Evolutionary conservation across 2,113 vertebrate species (phyloP), one percentile per base, ranked within the genome.

Genomic region (Pachyramphus minor): DNA sequence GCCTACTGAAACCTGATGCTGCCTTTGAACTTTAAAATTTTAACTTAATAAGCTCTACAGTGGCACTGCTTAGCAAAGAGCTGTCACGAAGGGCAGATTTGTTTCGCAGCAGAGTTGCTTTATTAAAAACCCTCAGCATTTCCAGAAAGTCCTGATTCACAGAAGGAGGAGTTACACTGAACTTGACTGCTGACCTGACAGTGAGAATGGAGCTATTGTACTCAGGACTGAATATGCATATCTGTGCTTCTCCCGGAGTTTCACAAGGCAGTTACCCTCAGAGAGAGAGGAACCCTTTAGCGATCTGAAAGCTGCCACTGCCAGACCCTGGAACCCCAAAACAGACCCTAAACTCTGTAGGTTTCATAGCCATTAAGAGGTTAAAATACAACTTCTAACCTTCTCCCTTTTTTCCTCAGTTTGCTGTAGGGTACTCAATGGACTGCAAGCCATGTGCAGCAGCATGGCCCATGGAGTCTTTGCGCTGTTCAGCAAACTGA

Each of bases 101-200:
- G 58, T 84, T 96, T 89, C 95, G 84, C 86, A 93, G 93, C 85
- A 62, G 92, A 95, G 37, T 25, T 84, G 66, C 80, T 89, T 92
- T 96, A 94, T 94, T 78, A 96, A 95, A 96, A 95, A 92, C 56
- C 83, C 86, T 84, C 88, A 90, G 73, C 80, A 90, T 95, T 94
- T 96, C 90, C 90, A 96, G 93, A 55, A 95, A 95, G 86, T 96
- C 79, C 66, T 72, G 86, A 96, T 96, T 96, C 83, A 75, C 73
- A 93, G 92, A 84, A 93, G 92, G 95, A 96, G 96, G 95, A 96
- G 90, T 89, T 93, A 92, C 66, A 58, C 44, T 96, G 96, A 96
- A 97, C 96, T 96, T 87, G 96, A 96, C 92, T 96, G 95, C 86
- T 97, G 96, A 96, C 95, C 96, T 96, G 95, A 92, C 76, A 94